Base-by-base conservation (phyloP, 1,140 invertebrate species). In the Phocides pigmalion region DNA sequence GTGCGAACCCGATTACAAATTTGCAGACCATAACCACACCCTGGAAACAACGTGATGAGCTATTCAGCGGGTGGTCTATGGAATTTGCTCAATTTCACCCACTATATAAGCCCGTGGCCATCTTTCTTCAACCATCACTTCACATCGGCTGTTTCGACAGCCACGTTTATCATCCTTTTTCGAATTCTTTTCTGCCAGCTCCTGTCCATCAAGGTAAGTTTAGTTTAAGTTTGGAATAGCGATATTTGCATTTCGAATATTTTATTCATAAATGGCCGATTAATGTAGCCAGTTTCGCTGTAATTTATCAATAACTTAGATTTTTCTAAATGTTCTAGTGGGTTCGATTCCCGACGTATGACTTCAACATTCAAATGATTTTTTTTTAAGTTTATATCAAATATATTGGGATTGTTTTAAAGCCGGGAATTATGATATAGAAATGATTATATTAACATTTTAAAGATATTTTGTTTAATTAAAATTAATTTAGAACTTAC, bases 11-110 rank as follows among this genome's bases (percentile, higher is more conserved):
- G 61, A 88, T 87, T 84, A 86, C 85, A 79, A 86, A 83, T 87
- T 84, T 79, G 81, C 73, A 63, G 39, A 68, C 78, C 74, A 83
- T 83, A 69, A 82, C 75, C 84, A 81, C 86, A 81, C 87, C 87
- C 87, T 80, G 69, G 64, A 68, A 64, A 74, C 73, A 65, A 3
- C 22, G 73, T 90, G 87, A 90, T 85, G 87, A 89, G 76, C 69
- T 77, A 89, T 90, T 90, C 87, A 90, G 82, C 86, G 83, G 87
- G 87, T 79, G 81, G 84, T 76, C 76, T 76, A 84, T 84, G 73
- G 74, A 82, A 86, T 87, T 88, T 86, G 72, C 72, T 70, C 59
- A 70, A 68, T 85, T 87, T 86, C 70, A 72, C 70, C 63, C 71
- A 66, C 71, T 90, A 90, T 90, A 90, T 64, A 64, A 53, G 44